Base-by-base conservation (phyloP, 2,113 vertebrate genomes). In the Rhinichthys klamathensis region DNA sequence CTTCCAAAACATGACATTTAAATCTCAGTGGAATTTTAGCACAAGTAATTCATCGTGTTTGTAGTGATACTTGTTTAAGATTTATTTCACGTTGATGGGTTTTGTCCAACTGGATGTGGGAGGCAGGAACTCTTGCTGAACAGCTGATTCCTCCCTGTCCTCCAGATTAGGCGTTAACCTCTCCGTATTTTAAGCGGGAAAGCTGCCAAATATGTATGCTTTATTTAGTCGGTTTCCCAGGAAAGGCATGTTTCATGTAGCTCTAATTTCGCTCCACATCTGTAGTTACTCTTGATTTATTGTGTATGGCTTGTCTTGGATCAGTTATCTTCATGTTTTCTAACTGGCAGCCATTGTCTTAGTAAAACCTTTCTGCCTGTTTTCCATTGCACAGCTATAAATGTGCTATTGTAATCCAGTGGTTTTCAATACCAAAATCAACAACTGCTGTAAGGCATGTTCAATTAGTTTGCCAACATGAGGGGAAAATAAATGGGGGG, bases 381-480 rank as follows among this genome's bases (percentile, higher is more conserved):
- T 41, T 80, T 84, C 65, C 51, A 44, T 65, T 76, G 77, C 67
- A 23, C 6, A 74, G 27, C 79, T 83, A 65, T 89, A 90, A 92
- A 92, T 89, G 54, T 82, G 82, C 80, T 67, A 89, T 92, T 90
- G 89, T 90, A 91, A 89, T 83, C 87, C 87, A 85, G 91, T 86
- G 58, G 61, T 75, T 67, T 85, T 90, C 89, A 88, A 85, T 86
- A 90, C 87, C 91, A 92, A 89, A 90, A 92, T 91, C 89, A 92
- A 93, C 86, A 94, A 91, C 87, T 92, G 89, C 90, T 93, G 92
- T 90, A 90, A 86, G 89, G 87, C 70, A 81, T 91, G 89, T 90
- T 89, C 74, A 84, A 74, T 87, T 83, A 61, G 81, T 84, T 90
- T 90, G 91, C 92, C 92, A 94, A 92, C 82, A 91, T 88, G 85